A percentile compares a stretch with the other conserved stretches of the same genome.
These are phyloP conservation scores for Hirtodrosophila alboralis DNA, from an alignment of 2,888 invertebrate species.

Conservation along the genomic window DNA sequence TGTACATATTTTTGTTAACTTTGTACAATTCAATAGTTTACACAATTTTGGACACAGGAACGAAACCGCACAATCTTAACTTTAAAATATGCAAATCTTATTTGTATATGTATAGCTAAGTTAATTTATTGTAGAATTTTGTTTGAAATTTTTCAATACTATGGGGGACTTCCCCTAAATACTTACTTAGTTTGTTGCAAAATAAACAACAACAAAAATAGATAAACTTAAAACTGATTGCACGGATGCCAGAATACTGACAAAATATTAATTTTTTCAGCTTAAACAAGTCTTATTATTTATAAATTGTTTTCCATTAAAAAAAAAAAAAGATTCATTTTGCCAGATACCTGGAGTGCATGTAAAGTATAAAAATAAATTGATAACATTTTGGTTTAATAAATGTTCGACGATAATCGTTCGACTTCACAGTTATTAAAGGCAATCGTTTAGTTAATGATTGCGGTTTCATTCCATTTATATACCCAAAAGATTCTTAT, in stretches of 20 bases:
- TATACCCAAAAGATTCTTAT: conserved; percentile 2
- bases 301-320: not conserved
- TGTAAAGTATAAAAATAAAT: not conserved
- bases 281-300: too few relatives aligned
- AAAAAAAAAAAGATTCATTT: too few relatives aligned
- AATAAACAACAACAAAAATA: not conserved
- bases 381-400: conserved; percentile 6
- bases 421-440: conserved; percentile 35
- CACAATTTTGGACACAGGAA: conserved; percentile 33
- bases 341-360: not conserved
- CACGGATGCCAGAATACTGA: not conserved
- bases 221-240: not conserved
- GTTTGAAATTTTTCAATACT: too few relatives aligned
- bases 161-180: not conserved
- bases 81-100: conserved; percentile 17
- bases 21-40: conserved; percentile 25
- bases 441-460: conserved; percentile 27
- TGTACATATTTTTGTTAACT: conserved; percentile 33
- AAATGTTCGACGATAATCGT: conserved; percentile 8
- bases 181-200: not conserved
- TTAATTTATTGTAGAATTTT: too few relatives aligned
- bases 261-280: not conserved
- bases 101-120: not conserved
- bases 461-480: conserved; percentile 37
- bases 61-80: conserved; percentile 27